These are phyloP conservation scores for Vulpes lagopus DNA, from an alignment of 2,113 vertebrate species.

Conservation along the genomic window DNA sequence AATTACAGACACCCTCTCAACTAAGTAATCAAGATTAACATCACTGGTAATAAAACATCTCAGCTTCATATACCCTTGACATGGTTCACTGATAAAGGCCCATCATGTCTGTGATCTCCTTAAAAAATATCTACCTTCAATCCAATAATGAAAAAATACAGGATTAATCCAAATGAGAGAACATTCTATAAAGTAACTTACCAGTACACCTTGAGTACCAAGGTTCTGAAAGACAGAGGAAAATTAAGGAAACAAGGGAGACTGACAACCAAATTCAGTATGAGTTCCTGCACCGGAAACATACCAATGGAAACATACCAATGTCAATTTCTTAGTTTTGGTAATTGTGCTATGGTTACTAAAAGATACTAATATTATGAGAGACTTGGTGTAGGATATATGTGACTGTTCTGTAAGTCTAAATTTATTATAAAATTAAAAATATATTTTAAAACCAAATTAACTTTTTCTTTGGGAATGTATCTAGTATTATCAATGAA, in stretches of 20 bases:
- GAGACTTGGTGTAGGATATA: background rate
- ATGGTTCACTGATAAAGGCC: background rate
- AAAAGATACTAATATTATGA: background rate
- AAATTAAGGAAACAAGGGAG: background rate
- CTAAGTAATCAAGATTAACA: background rate
- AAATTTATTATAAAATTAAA: background rate
- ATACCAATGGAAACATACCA: background rate
- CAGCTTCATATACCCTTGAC: rapidly evolving
- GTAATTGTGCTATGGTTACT: background rate
- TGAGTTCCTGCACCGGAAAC: background rate
- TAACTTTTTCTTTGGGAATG: background rate
- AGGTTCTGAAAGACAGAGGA: background rate
- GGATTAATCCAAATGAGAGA: background rate
- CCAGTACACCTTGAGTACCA: background rate
- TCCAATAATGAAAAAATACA: background rate
- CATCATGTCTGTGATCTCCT: background rate
- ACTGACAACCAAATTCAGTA: background rate
- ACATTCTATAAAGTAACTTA: background rate
- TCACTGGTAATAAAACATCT: background rate
- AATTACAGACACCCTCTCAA: background rate
- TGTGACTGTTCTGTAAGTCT: background rate
- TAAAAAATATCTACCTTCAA: background rate
- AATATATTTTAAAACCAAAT: background rate
- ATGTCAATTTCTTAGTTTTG: background rate
- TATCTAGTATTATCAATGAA: background rate